Conservation (phyloP, 2,888 invertebrate species). For the Megaustenia siamemsis region DNA sequence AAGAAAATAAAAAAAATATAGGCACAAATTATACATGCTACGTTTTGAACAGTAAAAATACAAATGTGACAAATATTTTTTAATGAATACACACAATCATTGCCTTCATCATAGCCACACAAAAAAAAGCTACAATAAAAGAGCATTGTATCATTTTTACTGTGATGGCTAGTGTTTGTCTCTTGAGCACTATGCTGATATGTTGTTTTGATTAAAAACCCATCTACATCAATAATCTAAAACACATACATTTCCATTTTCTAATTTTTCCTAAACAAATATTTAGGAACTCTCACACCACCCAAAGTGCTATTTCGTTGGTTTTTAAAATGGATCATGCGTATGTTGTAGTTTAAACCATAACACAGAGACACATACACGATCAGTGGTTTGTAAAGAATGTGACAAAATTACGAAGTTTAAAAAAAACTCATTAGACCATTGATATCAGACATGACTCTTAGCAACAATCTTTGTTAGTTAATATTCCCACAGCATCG, state of each 20-base stretch:
- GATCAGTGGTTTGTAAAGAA: background rate
- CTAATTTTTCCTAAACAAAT: background rate
- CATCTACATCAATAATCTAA: background rate
- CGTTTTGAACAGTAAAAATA: too few species aligned
- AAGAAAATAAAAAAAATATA: background rate
- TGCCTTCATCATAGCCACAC: too few species aligned
- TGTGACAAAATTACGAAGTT: background rate
- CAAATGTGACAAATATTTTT: too few species aligned
- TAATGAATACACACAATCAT: too few species aligned
- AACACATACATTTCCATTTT: background rate
- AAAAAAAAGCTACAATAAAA: too few species aligned
- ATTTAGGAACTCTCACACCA: background rate
- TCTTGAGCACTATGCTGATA: too few species aligned
- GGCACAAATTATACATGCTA: too few species aligned
- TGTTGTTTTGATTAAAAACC: background rate
- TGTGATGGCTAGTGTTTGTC: too few species aligned
- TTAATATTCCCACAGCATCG: constrained; percentile 70
- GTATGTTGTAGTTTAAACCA: background rate
- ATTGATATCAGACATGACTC: background rate
- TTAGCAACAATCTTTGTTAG: background rate
- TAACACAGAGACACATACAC: constrained; percentile 21
- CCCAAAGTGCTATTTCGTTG: background rate
- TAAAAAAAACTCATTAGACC: background rate
- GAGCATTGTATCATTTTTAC: too few species aligned
- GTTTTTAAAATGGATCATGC: background rate